Evolutionary conservation across 2,888 invertebrate species (phyloP), one percentile per base, ranked within the genome.

Genomic region (Agrenia bidenticulata): DNA sequence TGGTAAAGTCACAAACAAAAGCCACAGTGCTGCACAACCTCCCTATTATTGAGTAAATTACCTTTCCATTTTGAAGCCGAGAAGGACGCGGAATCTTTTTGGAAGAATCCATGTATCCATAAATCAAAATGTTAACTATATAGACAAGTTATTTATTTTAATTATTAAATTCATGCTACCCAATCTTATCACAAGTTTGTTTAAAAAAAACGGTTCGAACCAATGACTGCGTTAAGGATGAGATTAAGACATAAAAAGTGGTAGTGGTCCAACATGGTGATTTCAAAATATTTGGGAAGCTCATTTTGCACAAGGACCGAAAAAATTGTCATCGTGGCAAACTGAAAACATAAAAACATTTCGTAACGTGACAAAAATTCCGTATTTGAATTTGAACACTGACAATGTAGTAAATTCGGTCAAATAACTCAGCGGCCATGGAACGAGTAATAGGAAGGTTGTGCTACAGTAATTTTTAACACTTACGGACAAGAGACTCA

Each of bases 211-310:
- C 23, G 9, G 13, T 5, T 5, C 23, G 41, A 49, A 64, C 61
- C 61, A 9, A 61, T n/a, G n/a, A 65, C 65, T 27, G 39, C 50
- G 41, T 65, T 65, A 2, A 65, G 50, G 11, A 60, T 56, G 17
- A 65, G 37, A 61, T 65, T 65, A 4, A 50, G 41, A 50, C 65
- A 65, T 13, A 65, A 26, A 45, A 65, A 65, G 1, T 56, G 51
- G 39, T 65, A 65, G 32, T 65, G 65, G 17, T 65, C 65, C 5
- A 56, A 26, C 58, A 58, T 45, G 2, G 19, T 27, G 45, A 41
- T 58, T 2, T 23, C 39, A 23, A 37, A 32, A 9, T 23, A 9
- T 2, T 11, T 7, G 5, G 58, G 26, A 4, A 45, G 4, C 21
- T 19, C 4, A 21, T 5, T 7, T 41, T 57, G 41, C 2, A 55